phyloP scores from a whole-genome alignment of 2,888 invertebrate genomes.

The Frankliniella fusca region DNA sequence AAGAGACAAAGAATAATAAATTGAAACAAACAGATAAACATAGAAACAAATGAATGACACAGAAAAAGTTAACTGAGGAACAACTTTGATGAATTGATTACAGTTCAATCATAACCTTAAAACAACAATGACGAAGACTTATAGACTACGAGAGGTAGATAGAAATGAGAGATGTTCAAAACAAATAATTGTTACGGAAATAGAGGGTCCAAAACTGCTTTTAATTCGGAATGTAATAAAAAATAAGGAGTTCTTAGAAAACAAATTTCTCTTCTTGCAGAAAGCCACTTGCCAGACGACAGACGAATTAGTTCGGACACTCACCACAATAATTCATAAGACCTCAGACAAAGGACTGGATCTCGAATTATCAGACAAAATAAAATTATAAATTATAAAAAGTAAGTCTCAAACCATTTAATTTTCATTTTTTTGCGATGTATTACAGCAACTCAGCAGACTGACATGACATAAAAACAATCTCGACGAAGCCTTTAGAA shows the following conservation, averaged over 20 bases:
- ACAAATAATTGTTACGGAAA: neutral
- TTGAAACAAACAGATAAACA: too few relatives aligned
- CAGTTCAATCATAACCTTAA: neutral
- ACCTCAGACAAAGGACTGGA: neutral
- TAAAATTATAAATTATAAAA: neutral
- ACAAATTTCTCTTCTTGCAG: neutral
- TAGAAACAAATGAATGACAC: too few relatives aligned
- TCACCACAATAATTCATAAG: neutral
- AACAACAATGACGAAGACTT: too few relatives aligned
- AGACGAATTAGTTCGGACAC: neutral
- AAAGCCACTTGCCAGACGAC: slow-evolving; percentile 24
- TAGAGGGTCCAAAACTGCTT: neutral
- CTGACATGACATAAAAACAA: slow-evolving; percentile 23
- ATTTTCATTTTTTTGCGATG: neutral
- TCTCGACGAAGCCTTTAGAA: neutral
- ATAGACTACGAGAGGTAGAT: neutral
- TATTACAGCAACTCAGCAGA: neutral
- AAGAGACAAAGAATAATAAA: neutral
- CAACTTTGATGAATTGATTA: neutral
- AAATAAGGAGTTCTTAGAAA: neutral
- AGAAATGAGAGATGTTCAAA: neutral
- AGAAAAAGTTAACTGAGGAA: neutral
- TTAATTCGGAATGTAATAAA: neutral
- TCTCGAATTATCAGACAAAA: neutral
- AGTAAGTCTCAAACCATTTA: neutral